Evolutionary conservation across 2,888 invertebrate species (phyloP).

Genomic region (Lithophane socia): DNA sequence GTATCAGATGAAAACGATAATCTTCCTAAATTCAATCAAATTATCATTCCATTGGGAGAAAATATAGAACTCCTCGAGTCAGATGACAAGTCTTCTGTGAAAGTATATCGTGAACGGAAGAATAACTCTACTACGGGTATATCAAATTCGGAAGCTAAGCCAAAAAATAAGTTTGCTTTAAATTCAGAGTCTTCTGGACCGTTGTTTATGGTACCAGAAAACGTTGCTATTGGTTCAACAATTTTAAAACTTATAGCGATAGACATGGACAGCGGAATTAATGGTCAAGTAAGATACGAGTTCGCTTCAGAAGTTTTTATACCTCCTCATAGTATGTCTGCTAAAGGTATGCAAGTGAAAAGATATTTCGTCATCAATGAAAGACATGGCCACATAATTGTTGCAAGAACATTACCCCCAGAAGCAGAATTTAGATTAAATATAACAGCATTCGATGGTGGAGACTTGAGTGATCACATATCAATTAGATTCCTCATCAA

Average conservation of each 20-base stretch:
- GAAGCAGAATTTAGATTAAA: conserved; percentile 94
- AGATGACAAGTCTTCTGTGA: conserved; percentile 88
- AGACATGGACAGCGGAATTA: conserved; percentile 93
- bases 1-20: conserved; percentile 96
- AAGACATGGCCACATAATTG: conserved; percentile 93
- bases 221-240: conserved; percentile 92
- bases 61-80: conserved; percentile 92
- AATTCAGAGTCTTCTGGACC: conserved; percentile 87
- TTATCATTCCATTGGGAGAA: conserved; percentile 93
- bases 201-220: conserved; percentile 93
- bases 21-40: conserved; percentile 92
- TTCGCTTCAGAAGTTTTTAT: conserved; percentile 92
- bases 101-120: conserved; percentile 85
- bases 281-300: conserved; percentile 93
- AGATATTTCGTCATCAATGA: conserved; percentile 94
- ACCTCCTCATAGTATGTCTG: conserved; percentile 85
- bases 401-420: conserved; percentile 93
- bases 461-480: conserved; percentile 93
- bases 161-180: conserved; percentile 83
- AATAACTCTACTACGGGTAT: conserved; percentile 76
- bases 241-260: conserved; percentile 93
- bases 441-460: conserved; percentile 94
- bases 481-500: conserved; percentile 93
- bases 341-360: conserved; percentile 88
- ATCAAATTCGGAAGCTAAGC: conserved; percentile 79